Conservation (phyloP, 2,888 invertebrate species). For the Cantharis rustica region DNA sequence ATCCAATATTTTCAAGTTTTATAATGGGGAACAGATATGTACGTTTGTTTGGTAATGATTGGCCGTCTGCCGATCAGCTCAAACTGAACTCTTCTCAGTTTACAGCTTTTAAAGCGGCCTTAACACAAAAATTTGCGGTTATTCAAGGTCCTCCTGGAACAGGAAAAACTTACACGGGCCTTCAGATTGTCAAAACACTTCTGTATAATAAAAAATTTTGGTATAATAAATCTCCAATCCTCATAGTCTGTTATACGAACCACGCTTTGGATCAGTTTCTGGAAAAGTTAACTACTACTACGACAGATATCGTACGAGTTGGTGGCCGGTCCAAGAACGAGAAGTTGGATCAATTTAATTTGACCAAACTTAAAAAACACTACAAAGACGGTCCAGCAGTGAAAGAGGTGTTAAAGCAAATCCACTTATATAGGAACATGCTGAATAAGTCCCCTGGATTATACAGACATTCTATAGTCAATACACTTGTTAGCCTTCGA, state of each 20-base stretch:
- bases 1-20: constrained; percentile 15
- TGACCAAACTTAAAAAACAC: constrained; percentile 37
- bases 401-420: too few species aligned
- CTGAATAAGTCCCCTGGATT: too few species aligned
- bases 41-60: constrained; percentile 37
- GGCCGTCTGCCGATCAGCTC: constrained; percentile 58
- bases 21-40: constrained; percentile 2
- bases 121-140: constrained; percentile 73
- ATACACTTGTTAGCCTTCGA: too few species aligned
- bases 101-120: constrained; percentile 58
- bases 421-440: too few species aligned
- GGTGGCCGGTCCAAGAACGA: constrained; percentile 71
- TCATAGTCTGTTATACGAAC: constrained; percentile 83
- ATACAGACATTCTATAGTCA: too few species aligned
- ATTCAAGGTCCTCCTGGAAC: constrained; percentile 79
- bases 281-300: constrained; percentile 66
- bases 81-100: constrained; percentile 70
- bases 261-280: constrained; percentile 87
- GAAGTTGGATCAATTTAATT: constrained; percentile 14
- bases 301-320: constrained; percentile 67
- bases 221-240: constrained; percentile 63
- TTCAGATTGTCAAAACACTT: constrained; percentile 72
- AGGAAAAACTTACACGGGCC: constrained; percentile 80
- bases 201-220: constrained; percentile 62
- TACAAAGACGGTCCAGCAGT: too few species aligned